Evolutionary conservation across 2,888 invertebrate species (phyloP), one percentile per base, ranked within the genome.

Genomic region (Archaeoteleia sp.): DNA sequence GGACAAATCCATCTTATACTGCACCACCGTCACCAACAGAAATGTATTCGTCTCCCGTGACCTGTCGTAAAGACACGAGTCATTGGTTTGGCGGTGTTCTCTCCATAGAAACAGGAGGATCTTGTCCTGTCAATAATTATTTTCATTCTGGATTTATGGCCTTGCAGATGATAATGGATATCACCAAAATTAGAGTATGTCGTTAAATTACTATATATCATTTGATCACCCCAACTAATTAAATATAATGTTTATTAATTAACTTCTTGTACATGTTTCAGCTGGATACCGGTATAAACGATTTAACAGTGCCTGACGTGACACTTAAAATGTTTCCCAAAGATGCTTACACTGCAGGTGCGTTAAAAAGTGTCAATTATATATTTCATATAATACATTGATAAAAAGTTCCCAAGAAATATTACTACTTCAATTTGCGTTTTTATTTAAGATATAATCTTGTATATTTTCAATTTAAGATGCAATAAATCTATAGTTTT

Each of bases 131-230:
- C 2, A 90, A 92, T 74, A 90, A 92, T 85, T 93, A 93, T 79
- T 91, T 91, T 80, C 91, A 90, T 79, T 92, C 92, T 0, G 92
- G 92, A n/a, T 93, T 93, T 80, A 82, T 92, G 67, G 91, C 91
- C 1, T 82, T 93, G 72, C 93, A 93, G 83, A 88, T 90, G 12
- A 85, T 93, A 10, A 88, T 93, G 40, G 93, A 93, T 82, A 90
- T 88, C 77, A 91, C 91, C 13, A 92, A 92, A 83, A 92, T 93
- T 70, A 89, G 89, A 87, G 92, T 92, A 80, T 77, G 81, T 39
- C 17, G 25, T 7, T 25, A 10, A 30, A 10, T 30, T 30, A n/a
- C n/a, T n/a, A n/a, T n/a, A n/a, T n/a, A n/a, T n/a, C n/a, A n/a
- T n/a, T n/a, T n/a, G n/a, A n/a, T n/a, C n/a, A n/a, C n/a, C n/a